phyloP scores from a whole-genome alignment of 2,888 invertebrate genomes.

The Chymomyza fuscimana region DNA sequence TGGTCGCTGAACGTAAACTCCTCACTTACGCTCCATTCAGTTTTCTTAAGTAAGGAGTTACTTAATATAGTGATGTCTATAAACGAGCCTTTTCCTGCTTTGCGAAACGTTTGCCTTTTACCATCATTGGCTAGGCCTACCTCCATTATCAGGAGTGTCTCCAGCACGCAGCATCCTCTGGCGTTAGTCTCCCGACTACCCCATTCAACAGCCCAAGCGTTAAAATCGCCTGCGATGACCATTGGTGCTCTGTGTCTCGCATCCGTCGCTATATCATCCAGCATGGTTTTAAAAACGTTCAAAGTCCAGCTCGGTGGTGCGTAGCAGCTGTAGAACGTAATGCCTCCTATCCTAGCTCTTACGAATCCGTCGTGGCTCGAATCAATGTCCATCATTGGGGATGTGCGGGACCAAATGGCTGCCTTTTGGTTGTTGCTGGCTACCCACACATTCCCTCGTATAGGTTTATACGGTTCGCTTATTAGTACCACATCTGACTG shows the following conservation, averaged over 20 bases:
- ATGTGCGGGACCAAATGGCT: slow-evolving; percentile 6
- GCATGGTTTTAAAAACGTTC: background rate
- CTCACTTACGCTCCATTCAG: too few relatives aligned
- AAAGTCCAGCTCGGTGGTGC: slow-evolving; percentile 1
- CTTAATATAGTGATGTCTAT: too few relatives aligned
- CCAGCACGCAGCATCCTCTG: background rate
- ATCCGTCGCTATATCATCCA: background rate
- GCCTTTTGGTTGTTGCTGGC: background rate
- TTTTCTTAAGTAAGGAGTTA: too few relatives aligned
- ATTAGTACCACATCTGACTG: slow-evolving; percentile 8
- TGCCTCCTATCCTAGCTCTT: slow-evolving; percentile 12
- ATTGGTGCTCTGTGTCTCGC: slow-evolving; percentile 5
- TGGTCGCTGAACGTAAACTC: too few relatives aligned
- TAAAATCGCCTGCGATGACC: too few relatives aligned
- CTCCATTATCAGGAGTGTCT: too few relatives aligned
- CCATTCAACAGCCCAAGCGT: slow-evolving; percentile 6
- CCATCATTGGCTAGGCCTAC: background rate
- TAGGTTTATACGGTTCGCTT: too few relatives aligned
- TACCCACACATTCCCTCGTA: too few relatives aligned
- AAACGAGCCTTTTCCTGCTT: too few relatives aligned
- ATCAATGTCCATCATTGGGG: background rate
- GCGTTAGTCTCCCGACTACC: slow-evolving; percentile 13
- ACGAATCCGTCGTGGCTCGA: slow-evolving; percentile 2
- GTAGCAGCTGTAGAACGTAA: slow-evolving; percentile 11
- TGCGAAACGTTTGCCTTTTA: too few relatives aligned